Evolutionary conservation across 2,113 vertebrate genomes (phyloP).

Genomic region (Mohoua ochrocephala): DNA sequence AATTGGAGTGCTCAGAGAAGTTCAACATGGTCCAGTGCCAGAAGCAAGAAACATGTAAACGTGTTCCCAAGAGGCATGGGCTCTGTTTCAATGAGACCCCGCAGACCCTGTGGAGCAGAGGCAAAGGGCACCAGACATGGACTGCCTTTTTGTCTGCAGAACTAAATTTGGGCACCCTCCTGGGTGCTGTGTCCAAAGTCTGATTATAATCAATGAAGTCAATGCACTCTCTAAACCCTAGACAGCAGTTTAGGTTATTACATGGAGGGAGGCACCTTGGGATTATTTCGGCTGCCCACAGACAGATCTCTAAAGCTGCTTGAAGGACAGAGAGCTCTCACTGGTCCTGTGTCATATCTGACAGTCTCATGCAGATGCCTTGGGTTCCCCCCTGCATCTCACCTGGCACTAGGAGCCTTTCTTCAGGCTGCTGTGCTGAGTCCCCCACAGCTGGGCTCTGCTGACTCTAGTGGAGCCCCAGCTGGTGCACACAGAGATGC

Average conservation of each 20-base stretch:
- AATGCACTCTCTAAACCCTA: background rate
- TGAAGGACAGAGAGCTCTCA: background rate
- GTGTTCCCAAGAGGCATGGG: background rate
- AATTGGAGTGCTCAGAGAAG: background rate
- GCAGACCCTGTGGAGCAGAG: background rate
- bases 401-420: background rate
- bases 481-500: background rate
- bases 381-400: background rate
- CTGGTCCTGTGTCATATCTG: background rate
- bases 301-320: background rate
- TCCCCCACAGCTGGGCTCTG: background rate
- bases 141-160: background rate
- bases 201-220: background rate
- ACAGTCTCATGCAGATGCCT: background rate
- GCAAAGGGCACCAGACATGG: accelerated
- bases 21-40: background rate
- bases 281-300: background rate
- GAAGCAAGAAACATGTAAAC: background rate
- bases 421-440: background rate
- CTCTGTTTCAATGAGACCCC: background rate
- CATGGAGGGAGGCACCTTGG: background rate
- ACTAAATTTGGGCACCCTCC: background rate
- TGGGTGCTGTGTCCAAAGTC: background rate
- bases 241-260: background rate
- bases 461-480: background rate